phyloP scores from a whole-genome alignment of 2,113 vertebrate species.

The Sorex araneus region DNA sequence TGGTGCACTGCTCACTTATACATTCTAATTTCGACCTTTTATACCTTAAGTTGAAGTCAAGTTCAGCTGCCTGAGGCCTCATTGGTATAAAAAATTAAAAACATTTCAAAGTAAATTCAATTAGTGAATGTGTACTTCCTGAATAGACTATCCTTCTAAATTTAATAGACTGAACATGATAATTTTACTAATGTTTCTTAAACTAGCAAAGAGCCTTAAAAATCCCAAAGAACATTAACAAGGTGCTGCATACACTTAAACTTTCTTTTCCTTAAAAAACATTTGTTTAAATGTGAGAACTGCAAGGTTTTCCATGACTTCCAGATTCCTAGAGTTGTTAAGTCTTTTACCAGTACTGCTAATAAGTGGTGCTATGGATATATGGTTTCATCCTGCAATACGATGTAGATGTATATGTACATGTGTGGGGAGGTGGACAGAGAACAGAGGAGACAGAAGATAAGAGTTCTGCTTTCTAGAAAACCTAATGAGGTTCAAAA shows the following conservation, averaged over 20 bases:
- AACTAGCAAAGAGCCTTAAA: slow-evolving; percentile 76
- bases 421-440: neutral
- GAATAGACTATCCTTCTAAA: slow-evolving; percentile 81
- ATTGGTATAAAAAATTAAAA: slow-evolving; percentile 85
- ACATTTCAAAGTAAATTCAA: slow-evolving; percentile 83
- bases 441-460: no score
- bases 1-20: no score
- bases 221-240: slow-evolving; percentile 75
- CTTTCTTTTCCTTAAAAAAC: slow-evolving; percentile 50
- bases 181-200: slow-evolving; percentile 82
- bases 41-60: no score
- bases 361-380: neutral
- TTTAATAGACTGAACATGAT: slow-evolving; percentile 80
- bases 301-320: slow-evolving; percentile 14
- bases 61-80: slow-evolving; percentile 69
- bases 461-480: neutral
- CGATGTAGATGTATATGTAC: no score
- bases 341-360: neutral
- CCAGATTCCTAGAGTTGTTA: slow-evolving; percentile 12
- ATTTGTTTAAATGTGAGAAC: slow-evolving; percentile 31
- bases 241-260: slow-evolving; percentile 71
- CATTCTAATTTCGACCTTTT: slow-evolving; percentile 12
- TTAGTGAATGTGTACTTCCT: slow-evolving; percentile 79
- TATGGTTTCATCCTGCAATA: neutral
- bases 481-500: slow-evolving; percentile 10